These are phyloP conservation scores for Caenorhabditis uteleia DNA, from an alignment of 2,888 invertebrate genomes.

Conservation along the genomic window DNA sequence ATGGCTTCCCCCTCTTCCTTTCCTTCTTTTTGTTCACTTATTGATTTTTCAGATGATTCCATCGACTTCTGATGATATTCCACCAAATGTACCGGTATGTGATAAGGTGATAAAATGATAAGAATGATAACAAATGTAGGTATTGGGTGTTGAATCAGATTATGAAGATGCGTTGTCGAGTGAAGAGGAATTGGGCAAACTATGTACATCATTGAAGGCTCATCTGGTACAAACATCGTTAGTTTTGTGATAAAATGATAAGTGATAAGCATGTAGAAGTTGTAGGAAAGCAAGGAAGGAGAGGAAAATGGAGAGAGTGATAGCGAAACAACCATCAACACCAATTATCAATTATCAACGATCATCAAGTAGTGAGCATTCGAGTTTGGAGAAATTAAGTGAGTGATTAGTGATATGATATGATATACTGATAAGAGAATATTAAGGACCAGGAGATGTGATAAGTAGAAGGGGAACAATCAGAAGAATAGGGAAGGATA, in stretches of 20 bases:
- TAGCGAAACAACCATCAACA: slow-evolving; percentile 13
- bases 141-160: slow-evolving; percentile 16
- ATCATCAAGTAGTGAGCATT: slow-evolving; percentile 42
- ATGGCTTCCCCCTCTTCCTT: background rate
- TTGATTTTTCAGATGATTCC: slow-evolving; percentile 18
- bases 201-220: slow-evolving; percentile 21
- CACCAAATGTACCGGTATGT: slow-evolving; percentile 10
- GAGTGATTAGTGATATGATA: background rate
- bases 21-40: slow-evolving; percentile 3
- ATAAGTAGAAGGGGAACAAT: slow-evolving; percentile 9
- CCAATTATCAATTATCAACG: slow-evolving; percentile 21
- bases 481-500: slow-evolving; percentile 4
- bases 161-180: slow-evolving; percentile 39
- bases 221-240: slow-evolving; percentile 14
- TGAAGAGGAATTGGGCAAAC: slow-evolving; percentile 25
- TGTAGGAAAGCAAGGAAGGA: slow-evolving; percentile 5
- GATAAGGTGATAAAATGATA: background rate
- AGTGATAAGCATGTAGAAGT: background rate
- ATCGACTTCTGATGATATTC: slow-evolving; percentile 25
- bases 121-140: slow-evolving; percentile 9
- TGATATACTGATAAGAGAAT: background rate
- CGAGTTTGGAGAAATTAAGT: slow-evolving; percentile 38
- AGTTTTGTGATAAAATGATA: background rate
- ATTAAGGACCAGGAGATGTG: slow-evolving; percentile 33
- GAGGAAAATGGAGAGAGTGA: slow-evolving; percentile 4